A percentile compares a stretch with the other conserved stretches of the same genome.
Evolutionary conservation across 2,113 vertebrate species (phyloP).

Genomic region (Indicator indicator): DNA sequence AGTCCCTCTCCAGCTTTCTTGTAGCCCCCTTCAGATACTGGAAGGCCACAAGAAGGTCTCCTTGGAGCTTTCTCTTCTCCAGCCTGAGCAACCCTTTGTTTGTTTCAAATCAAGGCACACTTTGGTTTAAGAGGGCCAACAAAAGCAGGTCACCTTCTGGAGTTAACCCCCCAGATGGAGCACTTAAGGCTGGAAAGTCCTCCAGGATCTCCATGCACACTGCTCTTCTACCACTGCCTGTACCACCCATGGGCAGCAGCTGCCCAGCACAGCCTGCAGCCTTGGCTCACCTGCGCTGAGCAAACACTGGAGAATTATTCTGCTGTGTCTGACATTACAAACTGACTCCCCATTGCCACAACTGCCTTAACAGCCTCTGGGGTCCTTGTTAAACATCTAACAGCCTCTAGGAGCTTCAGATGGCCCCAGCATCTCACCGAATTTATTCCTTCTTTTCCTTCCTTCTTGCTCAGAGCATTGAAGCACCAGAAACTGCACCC

Average conservation of each 20-base stretch:
- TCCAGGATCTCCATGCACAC: rapidly evolving
- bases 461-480: neutral
- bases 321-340: neutral
- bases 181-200: neutral
- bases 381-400: neutral
- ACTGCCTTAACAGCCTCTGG: neutral
- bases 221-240: neutral
- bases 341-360: neutral
- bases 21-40: too few relatives aligned
- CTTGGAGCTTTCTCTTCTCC: too few relatives aligned
- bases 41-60: too few relatives aligned
- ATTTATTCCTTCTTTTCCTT: neutral
- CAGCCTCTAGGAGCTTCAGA: neutral
- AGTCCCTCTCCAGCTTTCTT: too few relatives aligned
- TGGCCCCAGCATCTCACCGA: neutral
- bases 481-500: neutral
- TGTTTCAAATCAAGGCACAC: rapidly evolving
- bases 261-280: rapidly evolving
- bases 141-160: neutral
- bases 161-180: neutral
- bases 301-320: neutral
- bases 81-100: too few relatives aligned
- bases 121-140: neutral
- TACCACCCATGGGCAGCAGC: neutral
- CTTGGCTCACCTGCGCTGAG: neutral